Base-by-base conservation (phyloP, 2,888 invertebrate species). In the Mythimna lalbum region DNA sequence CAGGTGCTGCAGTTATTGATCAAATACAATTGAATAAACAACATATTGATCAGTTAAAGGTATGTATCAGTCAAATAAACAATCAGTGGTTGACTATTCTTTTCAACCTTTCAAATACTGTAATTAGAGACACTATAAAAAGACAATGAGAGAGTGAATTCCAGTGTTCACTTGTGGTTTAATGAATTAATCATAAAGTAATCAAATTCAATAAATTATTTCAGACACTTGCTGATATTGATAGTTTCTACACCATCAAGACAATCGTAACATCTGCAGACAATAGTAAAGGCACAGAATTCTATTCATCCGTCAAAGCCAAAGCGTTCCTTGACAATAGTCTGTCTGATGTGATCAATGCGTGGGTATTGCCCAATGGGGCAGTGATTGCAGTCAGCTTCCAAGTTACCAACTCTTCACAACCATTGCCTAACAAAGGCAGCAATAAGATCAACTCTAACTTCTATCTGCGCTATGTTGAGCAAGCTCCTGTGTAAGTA, bases 241-340 rank as follows among this genome's bases (percentile, higher is more conserved):
- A 98, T 94, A 97, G 97, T 50, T 97, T 98, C 85, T 99, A 99
- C 89, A 97, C 98, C 64, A 88, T 99, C 1, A 97, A 97, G 91
- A 97, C 98, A 23, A 93, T 97, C 64, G 97, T 98, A 0, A 96
- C 97, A 31, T 97, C 97, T 82, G 96, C 97, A 60, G 97, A 98
- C 86, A 97, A 97, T 36, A 85, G 68, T 65, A 95, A 94, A 77
- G 97, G 97, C 89, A 95, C 96, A 31, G 96, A 97, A 78, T 98
- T 98, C 86, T 92, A 98, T 17, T 98, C 98, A 14, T 98, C 98
- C 73, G 96, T 98, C 31, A 98, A 98, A 96, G 98, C 98, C 21
- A 97, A 97, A 94, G 96, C 97, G 77, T 95, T 99, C 76, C 95
- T 98, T 49, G 97, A 98, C 80, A 97, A 98, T 57, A 97, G 97